These are phyloP conservation scores for Hyles lineata DNA, from an alignment of 2,888 invertebrate genomes.

Conservation along the genomic window DNA sequence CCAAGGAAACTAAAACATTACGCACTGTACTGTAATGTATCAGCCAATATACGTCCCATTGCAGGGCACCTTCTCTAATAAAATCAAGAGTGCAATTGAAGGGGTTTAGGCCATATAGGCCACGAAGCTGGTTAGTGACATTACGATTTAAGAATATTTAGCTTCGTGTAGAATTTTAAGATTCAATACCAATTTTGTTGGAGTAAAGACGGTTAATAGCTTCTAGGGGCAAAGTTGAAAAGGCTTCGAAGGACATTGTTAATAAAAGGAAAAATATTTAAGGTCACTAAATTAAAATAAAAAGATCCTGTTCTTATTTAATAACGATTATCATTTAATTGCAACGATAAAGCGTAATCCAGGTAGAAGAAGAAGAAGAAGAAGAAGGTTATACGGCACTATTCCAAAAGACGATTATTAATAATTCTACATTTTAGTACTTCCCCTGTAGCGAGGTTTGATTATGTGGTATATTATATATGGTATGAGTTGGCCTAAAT, in stretches of 20 bases:
- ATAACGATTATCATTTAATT: no score
- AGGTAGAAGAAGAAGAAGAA: neutral
- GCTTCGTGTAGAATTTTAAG: no score
- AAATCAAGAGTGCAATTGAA: no score
- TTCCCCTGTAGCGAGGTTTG: no score
- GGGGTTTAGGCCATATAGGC: no score
- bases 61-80: no score
- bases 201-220: neutral
- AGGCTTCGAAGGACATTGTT: conserved; percentile 11
- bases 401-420: neutral
- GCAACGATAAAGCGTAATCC: neutral
- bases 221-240: conserved; percentile 17
- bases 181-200: neutral
- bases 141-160: no score
- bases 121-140: neutral
- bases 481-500: no score
- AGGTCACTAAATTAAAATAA: conserved; percentile 14
- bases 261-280: conserved; percentile 9
- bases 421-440: no score
- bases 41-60: no score
- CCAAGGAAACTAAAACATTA: neutral
- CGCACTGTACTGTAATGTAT: no score
- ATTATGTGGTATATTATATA: no score
- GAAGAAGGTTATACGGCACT: neutral
- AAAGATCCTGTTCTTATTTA: neutral